Conservation (phyloP, 2,888 invertebrate genomes). For the Caenorhabditis sulstoni region DNA sequence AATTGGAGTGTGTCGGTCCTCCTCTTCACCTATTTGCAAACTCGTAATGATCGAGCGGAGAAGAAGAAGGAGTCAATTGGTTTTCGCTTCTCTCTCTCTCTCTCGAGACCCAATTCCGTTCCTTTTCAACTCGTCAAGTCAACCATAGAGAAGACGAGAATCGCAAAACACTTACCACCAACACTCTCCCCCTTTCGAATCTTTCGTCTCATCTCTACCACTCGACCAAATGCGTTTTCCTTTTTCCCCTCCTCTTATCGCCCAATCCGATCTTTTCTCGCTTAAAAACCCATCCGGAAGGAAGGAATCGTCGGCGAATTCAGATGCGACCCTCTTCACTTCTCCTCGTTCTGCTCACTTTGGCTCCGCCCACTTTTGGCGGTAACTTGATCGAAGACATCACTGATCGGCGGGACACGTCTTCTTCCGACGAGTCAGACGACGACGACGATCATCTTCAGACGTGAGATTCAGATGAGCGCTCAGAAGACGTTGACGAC, state of each 20-base stretch:
- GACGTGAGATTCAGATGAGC: slow-evolving; percentile 12
- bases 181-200: too few species aligned
- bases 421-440: slow-evolving; percentile 5
- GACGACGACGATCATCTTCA: slow-evolving; percentile 27
- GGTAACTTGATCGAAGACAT: slow-evolving; percentile 47
- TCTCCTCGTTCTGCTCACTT: neutral
- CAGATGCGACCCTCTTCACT: neutral
- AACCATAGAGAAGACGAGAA: slow-evolving; percentile 34
- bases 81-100: neutral
- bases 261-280: too few species aligned
- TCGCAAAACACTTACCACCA: slow-evolving; percentile 6
- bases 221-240: neutral
- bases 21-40: slow-evolving; percentile 20
- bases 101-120: slow-evolving; percentile 36
- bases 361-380: neutral
- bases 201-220: too few species aligned
- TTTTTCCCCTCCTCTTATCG: neutral
- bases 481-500: neutral
- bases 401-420: slow-evolving; percentile 9
- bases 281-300: too few species aligned
- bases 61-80: too few species aligned
- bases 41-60: slow-evolving; percentile 38
- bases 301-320: too few species aligned
- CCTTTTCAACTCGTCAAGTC: slow-evolving; percentile 19
- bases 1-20: too few species aligned